Evolutionary conservation across 2,888 invertebrate genomes (phyloP), one percentile per base, ranked within the genome.

Genomic region (Drosophila tripunctata): DNA sequence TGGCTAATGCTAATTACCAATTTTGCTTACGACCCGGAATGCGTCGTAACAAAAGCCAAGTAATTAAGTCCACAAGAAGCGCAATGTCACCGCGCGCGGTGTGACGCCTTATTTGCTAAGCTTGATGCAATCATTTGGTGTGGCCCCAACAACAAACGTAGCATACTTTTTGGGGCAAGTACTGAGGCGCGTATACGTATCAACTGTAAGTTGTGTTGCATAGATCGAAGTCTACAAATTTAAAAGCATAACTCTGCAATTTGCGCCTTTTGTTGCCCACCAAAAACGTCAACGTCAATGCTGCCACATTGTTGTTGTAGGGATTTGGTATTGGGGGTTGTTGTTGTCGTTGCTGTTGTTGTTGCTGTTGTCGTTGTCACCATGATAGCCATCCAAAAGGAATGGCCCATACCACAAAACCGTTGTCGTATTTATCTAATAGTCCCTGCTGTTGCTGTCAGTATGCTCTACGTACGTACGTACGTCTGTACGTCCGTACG

Each of bases 401-500:
- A 63, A 63, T 55, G 60, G 27, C 71, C 27, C 30, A 21, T 22
- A 21, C 31, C 31, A 41, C n/a, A 41, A 47, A n/a, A 57, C 67
- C 63, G 54, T 64, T 69, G 74, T 62, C 84, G 78, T 83, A 80
- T 81, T 81, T 83, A 83, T 81, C 80, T 81, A 81, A 83, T 84
- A 80, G 84, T 80, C 84, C 80, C 69, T 75, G 80, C 80, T 75
- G 80, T 38, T 78, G 61, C 78, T 80, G 80, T 83, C 80, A 75
- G 75, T 75, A 80, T 78, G 78, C 77, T 79, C 84, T 69, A 67
- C 72, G 80, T n/a, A n/a, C n/a, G n/a, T n/a, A n/a, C n/a, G n/a
- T n/a, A n/a, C n/a, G n/a, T n/a, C n/a, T n/a, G n/a, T n/a, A n/a
- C n/a, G n/a, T n/a, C n/a, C n/a, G n/a, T n/a, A n/a, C n/a, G n/a